phyloP scores from a whole-genome alignment of 2,797 vertebrate species.

The Mormyrus proboscirostris region DNA sequence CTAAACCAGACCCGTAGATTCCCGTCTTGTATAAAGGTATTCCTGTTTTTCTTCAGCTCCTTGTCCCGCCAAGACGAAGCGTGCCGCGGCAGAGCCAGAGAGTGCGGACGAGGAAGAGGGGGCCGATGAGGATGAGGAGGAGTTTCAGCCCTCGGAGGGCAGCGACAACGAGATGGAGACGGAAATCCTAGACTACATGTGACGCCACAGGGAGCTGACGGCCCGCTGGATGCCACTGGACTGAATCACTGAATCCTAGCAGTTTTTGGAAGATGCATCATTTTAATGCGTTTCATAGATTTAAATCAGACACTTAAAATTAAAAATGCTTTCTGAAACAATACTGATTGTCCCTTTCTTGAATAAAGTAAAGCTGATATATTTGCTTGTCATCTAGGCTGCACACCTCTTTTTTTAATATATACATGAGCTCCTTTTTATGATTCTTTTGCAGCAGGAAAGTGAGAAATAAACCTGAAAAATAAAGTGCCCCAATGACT shows the following conservation, averaged over 20 bases:
- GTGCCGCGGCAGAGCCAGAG: slow-evolving; percentile 45
- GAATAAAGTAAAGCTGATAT: background rate
- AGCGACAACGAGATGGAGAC: slow-evolving; percentile 99
- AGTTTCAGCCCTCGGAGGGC: slow-evolving; percentile 83
- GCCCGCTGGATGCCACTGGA: too few species aligned
- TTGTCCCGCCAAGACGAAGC: slow-evolving; percentile 53
- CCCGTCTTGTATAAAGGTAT: background rate
- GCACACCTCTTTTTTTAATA: background rate
- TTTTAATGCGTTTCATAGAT: background rate
- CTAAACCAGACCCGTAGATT: background rate
- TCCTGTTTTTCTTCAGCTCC: slow-evolving; percentile 43
- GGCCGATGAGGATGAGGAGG: slow-evolving; percentile 78
- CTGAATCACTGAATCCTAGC: background rate
- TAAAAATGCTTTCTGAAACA: background rate
- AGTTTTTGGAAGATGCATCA: background rate
- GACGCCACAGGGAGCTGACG: slow-evolving; percentile 28
- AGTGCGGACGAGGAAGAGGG: slow-evolving; percentile 69
- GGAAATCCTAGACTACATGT: slow-evolving; percentile 90
- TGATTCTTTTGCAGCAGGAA: background rate
- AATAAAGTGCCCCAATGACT: background rate
- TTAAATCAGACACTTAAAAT: background rate
- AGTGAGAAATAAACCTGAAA: slow-evolving; percentile 6
- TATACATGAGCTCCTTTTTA: background rate
- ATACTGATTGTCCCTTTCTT: background rate
- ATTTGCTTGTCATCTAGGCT: background rate